phyloP scores from a whole-genome alignment of 2,797 vertebrate species.

The Sylvia borin region DNA sequence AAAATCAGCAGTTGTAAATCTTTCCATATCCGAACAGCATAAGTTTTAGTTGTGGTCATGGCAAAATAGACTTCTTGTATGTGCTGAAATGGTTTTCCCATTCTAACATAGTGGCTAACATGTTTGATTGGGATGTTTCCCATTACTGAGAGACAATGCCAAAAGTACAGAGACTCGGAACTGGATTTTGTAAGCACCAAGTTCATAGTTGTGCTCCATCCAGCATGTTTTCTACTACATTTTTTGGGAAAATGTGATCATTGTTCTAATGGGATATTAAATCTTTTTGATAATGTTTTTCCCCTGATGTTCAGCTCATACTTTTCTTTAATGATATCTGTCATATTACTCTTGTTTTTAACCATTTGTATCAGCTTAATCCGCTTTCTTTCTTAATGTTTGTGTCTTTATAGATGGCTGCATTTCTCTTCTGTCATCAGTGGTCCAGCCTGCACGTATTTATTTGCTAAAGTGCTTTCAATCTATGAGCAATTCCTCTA shows the following conservation, averaged over 20 bases:
- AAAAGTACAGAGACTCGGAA: background rate
- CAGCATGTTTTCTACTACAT: background rate
- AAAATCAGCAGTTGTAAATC: background rate
- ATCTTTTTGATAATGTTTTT: background rate
- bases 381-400: background rate
- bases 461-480: background rate
- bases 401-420: background rate
- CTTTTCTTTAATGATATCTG: constrained; percentile 5
- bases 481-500: background rate
- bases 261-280: background rate
- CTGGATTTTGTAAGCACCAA: background rate
- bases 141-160: background rate
- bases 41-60: background rate
- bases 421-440: background rate
- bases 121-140: background rate
- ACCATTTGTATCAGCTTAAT: background rate
- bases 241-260: background rate
- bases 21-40: background rate
- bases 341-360: background rate
- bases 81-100: background rate
- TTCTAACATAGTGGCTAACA: background rate
- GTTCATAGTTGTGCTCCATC: background rate
- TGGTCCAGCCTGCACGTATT: background rate
- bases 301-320: background rate
- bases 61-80: background rate